phyloP scores from a whole-genome alignment of 1,140 invertebrate genomes.

The Anagrus nilaparvatae region DNA sequence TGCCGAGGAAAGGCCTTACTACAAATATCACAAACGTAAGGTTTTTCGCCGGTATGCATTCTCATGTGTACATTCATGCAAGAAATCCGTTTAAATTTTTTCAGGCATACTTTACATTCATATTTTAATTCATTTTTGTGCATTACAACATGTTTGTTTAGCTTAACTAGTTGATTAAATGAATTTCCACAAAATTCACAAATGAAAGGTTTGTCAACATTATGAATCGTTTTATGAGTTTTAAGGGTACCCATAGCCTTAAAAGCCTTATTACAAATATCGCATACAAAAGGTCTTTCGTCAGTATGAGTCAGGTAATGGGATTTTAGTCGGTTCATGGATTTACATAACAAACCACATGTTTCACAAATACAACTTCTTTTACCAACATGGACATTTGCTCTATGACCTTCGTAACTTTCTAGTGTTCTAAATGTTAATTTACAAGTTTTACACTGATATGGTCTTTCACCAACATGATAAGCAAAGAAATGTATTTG shows the following conservation, averaged over 20 bases:
- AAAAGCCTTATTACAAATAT: constrained; percentile 32
- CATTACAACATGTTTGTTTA: constrained; percentile 27
- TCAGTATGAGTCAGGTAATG: constrained; percentile 31
- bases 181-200: constrained; percentile 43
- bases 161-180: constrained; percentile 31
- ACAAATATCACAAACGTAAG: constrained; percentile 65
- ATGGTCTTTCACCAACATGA: constrained; percentile 13
- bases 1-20: constrained; percentile 35
- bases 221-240: constrained; percentile 28
- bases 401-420: constrained; percentile 14
- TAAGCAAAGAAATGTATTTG: constrained; percentile 19
- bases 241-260: constrained; percentile 31
- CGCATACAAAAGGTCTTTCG: constrained; percentile 28
- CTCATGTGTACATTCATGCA: constrained; percentile 37
- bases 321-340: constrained; percentile 10
- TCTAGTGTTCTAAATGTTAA: constrained; percentile 12
- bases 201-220: constrained; percentile 21
- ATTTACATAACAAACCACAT: constrained; percentile 8
- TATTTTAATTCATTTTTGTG: constrained; percentile 60
- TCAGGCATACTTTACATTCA: constrained; percentile 42
- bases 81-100: constrained; percentile 42
- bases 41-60: constrained; percentile 56
- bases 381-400: constrained; percentile 13
- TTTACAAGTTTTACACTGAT: constrained; percentile 14
- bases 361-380: constrained; percentile 6